These are phyloP conservation scores for Galaxias olidus DNA, from an alignment of 2,797 vertebrate genomes.

Conservation along the genomic window DNA sequence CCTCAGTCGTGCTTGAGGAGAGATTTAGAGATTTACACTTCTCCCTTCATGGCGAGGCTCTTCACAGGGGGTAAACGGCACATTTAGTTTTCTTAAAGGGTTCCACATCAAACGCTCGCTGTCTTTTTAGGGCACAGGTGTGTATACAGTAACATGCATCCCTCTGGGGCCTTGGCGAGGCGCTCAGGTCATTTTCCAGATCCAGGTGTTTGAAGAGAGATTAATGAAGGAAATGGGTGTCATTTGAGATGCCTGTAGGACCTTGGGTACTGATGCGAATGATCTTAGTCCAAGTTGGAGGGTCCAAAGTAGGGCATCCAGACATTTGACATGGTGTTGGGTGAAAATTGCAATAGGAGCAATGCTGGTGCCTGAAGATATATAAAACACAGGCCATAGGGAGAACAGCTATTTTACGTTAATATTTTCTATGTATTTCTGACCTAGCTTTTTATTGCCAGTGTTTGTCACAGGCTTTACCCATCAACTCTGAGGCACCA, in stretches of 20 bases:
- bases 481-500: slow-evolving; percentile 48
- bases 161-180: slow-evolving; percentile 56
- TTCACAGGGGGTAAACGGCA: slow-evolving; percentile 60
- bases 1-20: slow-evolving; percentile 58
- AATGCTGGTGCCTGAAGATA: neutral
- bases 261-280: neutral
- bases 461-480: slow-evolving; percentile 46
- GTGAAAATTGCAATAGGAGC: too few relatives aligned
- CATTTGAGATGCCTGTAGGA: slow-evolving; percentile 15
- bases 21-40: slow-evolving; percentile 51
- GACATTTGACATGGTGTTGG: neutral
- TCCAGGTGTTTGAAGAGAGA: slow-evolving; percentile 16
- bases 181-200: slow-evolving; percentile 38
- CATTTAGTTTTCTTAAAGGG: slow-evolving; percentile 55
- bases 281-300: slow-evolving; percentile 6
- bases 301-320: neutral
- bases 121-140: slow-evolving; percentile 62
- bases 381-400: neutral
- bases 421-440: too few relatives aligned
- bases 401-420: neutral
- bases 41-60: slow-evolving; percentile 51
- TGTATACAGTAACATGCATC: slow-evolving; percentile 24
- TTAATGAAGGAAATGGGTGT: slow-evolving; percentile 29
- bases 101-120: slow-evolving; percentile 58
- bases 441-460: slow-evolving; percentile 39